A percentile compares a stretch with the other conserved stretches of the same genome.
These are phyloP conservation scores for Aethes cnicana DNA, from an alignment of 2,888 invertebrate species.

Conservation along the genomic window DNA sequence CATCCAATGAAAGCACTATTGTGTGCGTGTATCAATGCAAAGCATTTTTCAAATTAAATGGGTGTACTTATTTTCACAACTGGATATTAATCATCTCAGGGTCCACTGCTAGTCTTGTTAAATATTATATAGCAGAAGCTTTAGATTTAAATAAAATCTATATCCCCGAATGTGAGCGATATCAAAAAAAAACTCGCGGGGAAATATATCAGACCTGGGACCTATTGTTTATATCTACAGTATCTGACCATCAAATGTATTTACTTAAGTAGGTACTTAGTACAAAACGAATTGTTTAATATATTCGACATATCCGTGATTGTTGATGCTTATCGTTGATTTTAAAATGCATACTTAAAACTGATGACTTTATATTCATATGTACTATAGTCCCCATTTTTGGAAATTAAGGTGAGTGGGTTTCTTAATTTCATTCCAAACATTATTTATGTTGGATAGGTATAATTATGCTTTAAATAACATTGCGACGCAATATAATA, in stretches of 20 bases:
- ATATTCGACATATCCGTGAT: conserved; percentile 2
- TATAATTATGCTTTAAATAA: too few relatives aligned
- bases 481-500: too few relatives aligned
- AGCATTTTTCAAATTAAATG: too few relatives aligned
- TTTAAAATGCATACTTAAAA: conserved; percentile 21
- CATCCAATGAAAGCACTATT: too few relatives aligned
- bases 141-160: too few relatives aligned
- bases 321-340: conserved; percentile 26
- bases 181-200: background rate
- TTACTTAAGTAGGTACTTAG: conserved; percentile 13
- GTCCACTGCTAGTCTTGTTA: conserved; percentile 4
- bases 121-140: too few relatives aligned
- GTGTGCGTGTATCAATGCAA: too few relatives aligned
- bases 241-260: background rate
- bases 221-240: conserved; percentile 8
- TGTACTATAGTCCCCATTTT: conserved; percentile 11
- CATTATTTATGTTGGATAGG: too few relatives aligned
- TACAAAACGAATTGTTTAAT: conserved; percentile 9
- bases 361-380: conserved; percentile 2
- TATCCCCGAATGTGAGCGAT: too few relatives aligned
- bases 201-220: conserved; percentile 17
- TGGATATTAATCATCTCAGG: conserved; percentile 3
- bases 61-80: background rate
- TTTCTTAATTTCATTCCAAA: background rate
- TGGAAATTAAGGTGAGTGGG: conserved; percentile 20